Evolutionary conservation across 2,113 vertebrate genomes (phyloP), one percentile per base, ranked within the genome.

Genomic region (Excalfactoria chinensis): DNA sequence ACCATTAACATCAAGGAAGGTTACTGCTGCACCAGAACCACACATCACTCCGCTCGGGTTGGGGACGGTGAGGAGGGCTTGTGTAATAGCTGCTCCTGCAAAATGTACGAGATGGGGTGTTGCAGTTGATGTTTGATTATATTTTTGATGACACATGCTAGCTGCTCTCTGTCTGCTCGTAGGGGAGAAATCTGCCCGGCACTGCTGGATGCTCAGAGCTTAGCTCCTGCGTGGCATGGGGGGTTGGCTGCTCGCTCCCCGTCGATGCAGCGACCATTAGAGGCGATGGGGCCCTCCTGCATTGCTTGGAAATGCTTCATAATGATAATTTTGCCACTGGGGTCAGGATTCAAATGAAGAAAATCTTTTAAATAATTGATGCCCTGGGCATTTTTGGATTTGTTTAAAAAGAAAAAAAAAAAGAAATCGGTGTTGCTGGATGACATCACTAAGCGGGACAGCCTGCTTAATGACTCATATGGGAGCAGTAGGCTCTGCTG

Each of bases 391-490:
- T 35, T 92, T 77, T 79, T 53, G 93, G 79, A 80, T 91, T 93
- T 95, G 58, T 60, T 85, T 69, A 4, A 35, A 6, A 21, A 44
- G 37, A 46, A 23, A 51, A 53, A 58, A 66, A 62, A 46, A 23
- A 51, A 51, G 48, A 66, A 70, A 59, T 11, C 15, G 60, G 22
- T 91, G 66, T 48, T 95, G 89, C 77, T 66, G 88, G 77, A 58
- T 95, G 93, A 91, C 93, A 90, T 95, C 95, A 95, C 49, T 70
- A 68, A 71, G 92, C 6, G 46, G 95, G 94, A 93, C 87, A 84
- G 94, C 62, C 95, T 96, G 91, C 87, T 75, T 88, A 89, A 37
- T 97, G 97, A 97, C 93, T 97, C 97, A 96, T 48, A 89, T 66
- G 88, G 88, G 92, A 95, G 92, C 86, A 91, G 95, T 92, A 96